Conservation (phyloP, 2,888 invertebrate species). For the Drosophila paucipuncta region DNA sequence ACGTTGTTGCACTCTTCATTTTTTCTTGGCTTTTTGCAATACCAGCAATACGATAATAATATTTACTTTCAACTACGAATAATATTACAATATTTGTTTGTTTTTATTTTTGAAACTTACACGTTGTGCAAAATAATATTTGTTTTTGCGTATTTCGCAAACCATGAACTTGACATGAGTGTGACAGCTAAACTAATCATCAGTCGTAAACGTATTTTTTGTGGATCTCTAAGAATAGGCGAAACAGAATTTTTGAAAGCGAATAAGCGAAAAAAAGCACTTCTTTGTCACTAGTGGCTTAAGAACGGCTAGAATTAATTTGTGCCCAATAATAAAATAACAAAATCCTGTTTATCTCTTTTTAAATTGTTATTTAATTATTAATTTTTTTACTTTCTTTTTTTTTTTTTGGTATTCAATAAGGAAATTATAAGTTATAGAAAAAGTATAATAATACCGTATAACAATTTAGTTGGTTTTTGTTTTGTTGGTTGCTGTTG, state of each 20-base stretch:
- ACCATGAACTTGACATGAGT: background rate
- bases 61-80: background rate
- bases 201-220: background rate
- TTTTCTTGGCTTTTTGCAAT: background rate
- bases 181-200: background rate
- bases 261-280: background rate
- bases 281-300: background rate
- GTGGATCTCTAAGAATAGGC: background rate
- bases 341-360: constrained; percentile 17
- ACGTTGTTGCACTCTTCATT: background rate
- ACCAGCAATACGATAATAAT: background rate
- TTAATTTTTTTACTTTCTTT: constrained; percentile 57
- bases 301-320: background rate
- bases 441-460: constrained; percentile 85
- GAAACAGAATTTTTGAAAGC: background rate
- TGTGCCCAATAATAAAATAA: background rate
- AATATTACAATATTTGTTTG: background rate
- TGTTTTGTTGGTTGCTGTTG: constrained; percentile 30
- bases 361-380: constrained; percentile 80
- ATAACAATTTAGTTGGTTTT: constrained; percentile 82
- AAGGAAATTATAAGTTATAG: constrained; percentile 84
- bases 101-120: background rate
- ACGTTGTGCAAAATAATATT: background rate
- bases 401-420: constrained; percentile 75
- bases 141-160: background rate